phyloP scores from a whole-genome alignment of 2,113 vertebrate species.

The Sardina pilchardus region DNA sequence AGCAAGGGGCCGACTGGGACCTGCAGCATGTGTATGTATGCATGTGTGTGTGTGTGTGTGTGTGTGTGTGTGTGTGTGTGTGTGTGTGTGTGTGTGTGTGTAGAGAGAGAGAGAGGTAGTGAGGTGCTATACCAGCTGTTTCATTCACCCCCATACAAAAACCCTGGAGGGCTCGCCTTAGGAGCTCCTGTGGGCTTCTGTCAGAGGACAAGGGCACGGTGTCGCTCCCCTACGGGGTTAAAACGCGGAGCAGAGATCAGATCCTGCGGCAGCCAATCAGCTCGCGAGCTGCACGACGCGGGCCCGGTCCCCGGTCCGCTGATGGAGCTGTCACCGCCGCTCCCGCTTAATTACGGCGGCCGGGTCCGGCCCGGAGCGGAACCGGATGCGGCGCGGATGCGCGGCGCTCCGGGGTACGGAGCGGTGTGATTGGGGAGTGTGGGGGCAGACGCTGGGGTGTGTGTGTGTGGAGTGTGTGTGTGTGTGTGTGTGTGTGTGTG shows the following conservation, averaged over 20 bases:
- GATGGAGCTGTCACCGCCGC: neutral
- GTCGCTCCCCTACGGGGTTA: neutral
- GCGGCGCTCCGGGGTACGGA: neutral
- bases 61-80: neutral
- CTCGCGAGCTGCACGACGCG: too few species aligned
- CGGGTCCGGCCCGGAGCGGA: neutral
- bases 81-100: neutral
- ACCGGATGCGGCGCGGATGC: neutral
- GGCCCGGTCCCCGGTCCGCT: too few species aligned
- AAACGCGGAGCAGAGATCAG: neutral
- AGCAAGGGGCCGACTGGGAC: neutral
- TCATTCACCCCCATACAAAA: slow-evolving; percentile 19
- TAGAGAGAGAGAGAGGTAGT: neutral
- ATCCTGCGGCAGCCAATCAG: neutral
- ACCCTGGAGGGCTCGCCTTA: slow-evolving; percentile 22
- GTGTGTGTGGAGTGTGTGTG: neutral
- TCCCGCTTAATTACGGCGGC: neutral
- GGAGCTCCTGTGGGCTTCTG: slow-evolving; percentile 26
- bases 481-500: neutral
- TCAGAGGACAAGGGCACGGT: neutral
- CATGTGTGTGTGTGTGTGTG: neutral
- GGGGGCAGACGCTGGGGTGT: neutral
- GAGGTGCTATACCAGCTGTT: slow-evolving; percentile 35
- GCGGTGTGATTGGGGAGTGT: neutral
- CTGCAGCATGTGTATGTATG: neutral